These are phyloP conservation scores for Mantis religiosa DNA, from an alignment of 2,888 invertebrate genomes.

Conservation along the genomic window DNA sequence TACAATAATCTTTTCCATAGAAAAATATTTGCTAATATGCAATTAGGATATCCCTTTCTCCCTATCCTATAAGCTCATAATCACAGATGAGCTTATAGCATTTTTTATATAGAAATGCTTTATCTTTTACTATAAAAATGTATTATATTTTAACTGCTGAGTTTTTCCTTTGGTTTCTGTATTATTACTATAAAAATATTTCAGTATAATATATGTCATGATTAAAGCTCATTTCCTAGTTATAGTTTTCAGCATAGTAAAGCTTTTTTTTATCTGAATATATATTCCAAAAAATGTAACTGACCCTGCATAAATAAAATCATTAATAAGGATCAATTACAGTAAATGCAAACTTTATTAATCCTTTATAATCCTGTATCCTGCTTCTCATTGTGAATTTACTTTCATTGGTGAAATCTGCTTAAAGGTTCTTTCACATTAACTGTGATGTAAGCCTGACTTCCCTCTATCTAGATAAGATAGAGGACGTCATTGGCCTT, in stretches of 20 bases:
- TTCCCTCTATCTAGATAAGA: neutral
- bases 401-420: neutral
- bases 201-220: no score
- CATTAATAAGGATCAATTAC: neutral
- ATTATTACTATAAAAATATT: no score
- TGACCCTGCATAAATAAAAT: neutral
- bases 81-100: no score
- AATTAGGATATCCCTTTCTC: no score
- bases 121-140: no score
- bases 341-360: neutral
- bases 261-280: neutral
- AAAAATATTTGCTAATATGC: no score
- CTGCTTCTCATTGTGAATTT: neutral
- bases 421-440: neutral
- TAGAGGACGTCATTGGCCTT: neutral
- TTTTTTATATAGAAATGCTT: no score
- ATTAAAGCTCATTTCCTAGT: neutral
- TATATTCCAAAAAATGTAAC: neutral
- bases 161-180: no score
- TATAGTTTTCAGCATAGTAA: no score
- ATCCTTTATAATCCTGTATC: neutral
- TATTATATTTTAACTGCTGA: no score
- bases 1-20: no score
- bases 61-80: no score
- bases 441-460: neutral